Conservation (phyloP, 2,888 invertebrate species). For the Lycocerus yunnanus region DNA sequence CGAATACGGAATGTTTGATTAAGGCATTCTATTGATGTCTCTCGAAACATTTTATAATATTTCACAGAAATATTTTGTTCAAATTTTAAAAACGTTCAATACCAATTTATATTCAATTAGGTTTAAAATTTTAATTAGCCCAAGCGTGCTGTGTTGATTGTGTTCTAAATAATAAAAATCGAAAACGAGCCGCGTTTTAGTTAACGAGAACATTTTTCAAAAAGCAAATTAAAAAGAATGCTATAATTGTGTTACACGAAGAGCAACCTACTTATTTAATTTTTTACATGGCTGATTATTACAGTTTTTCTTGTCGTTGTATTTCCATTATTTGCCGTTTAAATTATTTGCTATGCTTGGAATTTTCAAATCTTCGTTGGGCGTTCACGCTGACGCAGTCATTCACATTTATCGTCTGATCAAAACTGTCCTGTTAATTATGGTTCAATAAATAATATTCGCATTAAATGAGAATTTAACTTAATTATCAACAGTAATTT, state of each 20-base stretch:
- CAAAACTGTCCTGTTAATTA: not conserved
- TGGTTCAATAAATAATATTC: not conserved
- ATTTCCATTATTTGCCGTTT: not conserved
- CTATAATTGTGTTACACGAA: not conserved
- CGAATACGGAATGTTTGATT: slow-evolving; percentile 3
- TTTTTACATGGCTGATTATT: not conserved
- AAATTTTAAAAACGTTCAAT: not conserved
- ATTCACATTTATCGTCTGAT: not conserved
- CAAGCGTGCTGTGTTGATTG: not conserved
- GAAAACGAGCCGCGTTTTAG: not conserved
- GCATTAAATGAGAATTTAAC: too few relatives aligned
- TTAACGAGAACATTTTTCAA: not conserved
- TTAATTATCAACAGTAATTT: too few relatives aligned
- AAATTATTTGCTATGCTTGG: not conserved
- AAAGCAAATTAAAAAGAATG: not conserved
- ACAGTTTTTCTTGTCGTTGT: not conserved
- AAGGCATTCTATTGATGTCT: slow-evolving; percentile 8
- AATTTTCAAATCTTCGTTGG: not conserved
- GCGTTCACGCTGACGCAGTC: not conserved
- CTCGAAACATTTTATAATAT: not conserved
- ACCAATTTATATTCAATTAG: not conserved
- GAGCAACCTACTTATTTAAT: not conserved
- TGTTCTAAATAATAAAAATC: not conserved
- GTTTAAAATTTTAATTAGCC: not conserved
- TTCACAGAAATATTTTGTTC: not conserved